A percentile compares a stretch with the other conserved stretches of the same genome.
phyloP scores from a whole-genome alignment of 2,888 invertebrate species.

The Scelioninae gen. 1 region DNA sequence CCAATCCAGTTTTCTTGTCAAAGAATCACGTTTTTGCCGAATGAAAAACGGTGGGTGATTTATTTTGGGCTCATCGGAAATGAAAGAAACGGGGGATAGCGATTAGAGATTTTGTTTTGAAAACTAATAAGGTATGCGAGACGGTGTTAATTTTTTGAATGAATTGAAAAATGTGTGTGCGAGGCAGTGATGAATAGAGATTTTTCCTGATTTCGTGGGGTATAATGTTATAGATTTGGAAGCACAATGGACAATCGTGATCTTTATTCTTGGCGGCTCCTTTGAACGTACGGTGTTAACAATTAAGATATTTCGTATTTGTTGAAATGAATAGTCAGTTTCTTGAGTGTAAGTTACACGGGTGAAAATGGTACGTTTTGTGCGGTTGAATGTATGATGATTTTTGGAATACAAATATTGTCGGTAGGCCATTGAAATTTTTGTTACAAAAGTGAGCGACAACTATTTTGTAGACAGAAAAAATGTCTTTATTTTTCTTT shows the following conservation, averaged over 20 bases:
- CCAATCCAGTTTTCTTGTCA: constrained; percentile 22
- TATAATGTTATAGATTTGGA: constrained; percentile 54
- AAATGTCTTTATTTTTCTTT: constrained; percentile 8
- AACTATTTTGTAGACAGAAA: constrained; percentile 40
- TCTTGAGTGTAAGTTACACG: constrained; percentile 59
- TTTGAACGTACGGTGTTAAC: constrained; percentile 54
- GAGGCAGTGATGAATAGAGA: constrained; percentile 45
- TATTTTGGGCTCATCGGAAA: constrained; percentile 28
- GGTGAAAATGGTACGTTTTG: constrained; percentile 56
- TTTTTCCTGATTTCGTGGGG: constrained; percentile 57
- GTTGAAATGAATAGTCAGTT: constrained; percentile 62
- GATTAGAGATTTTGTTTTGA: constrained; percentile 61
- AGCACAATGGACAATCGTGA: constrained; percentile 55
- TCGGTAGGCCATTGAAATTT: constrained; percentile 34
- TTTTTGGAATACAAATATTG: constrained; percentile 66
- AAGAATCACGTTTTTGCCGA: constrained; percentile 23
- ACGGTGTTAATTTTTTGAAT: constrained; percentile 63
- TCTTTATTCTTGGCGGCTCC: constrained; percentile 61
- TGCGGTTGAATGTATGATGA: constrained; percentile 57
- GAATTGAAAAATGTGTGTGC: constrained; percentile 45
- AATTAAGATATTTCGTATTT: constrained; percentile 62
- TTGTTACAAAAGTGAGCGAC: constrained; percentile 47
- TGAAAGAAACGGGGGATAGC: too few species aligned
- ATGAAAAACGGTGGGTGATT: constrained; percentile 46
- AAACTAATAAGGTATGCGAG: constrained; percentile 57